Evolutionary conservation across 1,140 invertebrate species (phyloP).

Genomic region (Lutraria rhynchaena): DNA sequence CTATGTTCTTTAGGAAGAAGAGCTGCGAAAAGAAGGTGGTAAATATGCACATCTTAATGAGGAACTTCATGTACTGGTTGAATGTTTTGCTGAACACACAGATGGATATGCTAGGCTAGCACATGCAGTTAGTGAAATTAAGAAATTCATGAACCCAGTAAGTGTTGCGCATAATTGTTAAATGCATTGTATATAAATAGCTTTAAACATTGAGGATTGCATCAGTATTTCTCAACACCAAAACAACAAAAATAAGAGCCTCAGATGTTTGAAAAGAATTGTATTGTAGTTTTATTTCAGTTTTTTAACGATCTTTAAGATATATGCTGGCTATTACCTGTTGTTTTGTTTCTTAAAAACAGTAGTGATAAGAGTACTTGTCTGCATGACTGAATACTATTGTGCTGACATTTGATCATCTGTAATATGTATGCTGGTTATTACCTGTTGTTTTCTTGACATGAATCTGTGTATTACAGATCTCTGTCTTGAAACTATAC

Average conservation of each 20-base stretch:
- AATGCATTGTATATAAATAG: not conserved
- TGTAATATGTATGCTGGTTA: slow-evolving; percentile 21
- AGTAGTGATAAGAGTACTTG: too few species aligned
- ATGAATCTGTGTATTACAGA: slow-evolving; percentile 12
- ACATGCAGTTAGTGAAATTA: slow-evolving; percentile 92
- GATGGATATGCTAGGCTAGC: slow-evolving; percentile 95
- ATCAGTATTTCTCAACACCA: not conserved
- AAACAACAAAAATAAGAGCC: not conserved
- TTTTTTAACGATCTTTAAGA: too few species aligned
- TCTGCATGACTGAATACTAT: too few species aligned
- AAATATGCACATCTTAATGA: slow-evolving; percentile 96
- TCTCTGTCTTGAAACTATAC: slow-evolving; percentile 4
- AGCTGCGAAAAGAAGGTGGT: slow-evolving; percentile 92
- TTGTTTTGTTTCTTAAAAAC: too few species aligned
- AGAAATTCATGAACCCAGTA: slow-evolving; percentile 82
- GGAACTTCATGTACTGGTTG: slow-evolving; percentile 96
- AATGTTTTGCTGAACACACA: slow-evolving; percentile 92
- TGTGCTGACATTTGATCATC: too few species aligned
- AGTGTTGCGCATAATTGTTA: too few species aligned
- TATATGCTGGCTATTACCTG: too few species aligned
- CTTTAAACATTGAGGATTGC: not conserved
- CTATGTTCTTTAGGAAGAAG: slow-evolving; percentile 88
- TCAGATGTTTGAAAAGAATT: too few species aligned
- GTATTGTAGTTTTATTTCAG: too few species aligned
- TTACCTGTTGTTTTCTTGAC: not conserved